Conservation (phyloP, 2,797 vertebrate genomes). For the Sciurus vulgaris region DNA sequence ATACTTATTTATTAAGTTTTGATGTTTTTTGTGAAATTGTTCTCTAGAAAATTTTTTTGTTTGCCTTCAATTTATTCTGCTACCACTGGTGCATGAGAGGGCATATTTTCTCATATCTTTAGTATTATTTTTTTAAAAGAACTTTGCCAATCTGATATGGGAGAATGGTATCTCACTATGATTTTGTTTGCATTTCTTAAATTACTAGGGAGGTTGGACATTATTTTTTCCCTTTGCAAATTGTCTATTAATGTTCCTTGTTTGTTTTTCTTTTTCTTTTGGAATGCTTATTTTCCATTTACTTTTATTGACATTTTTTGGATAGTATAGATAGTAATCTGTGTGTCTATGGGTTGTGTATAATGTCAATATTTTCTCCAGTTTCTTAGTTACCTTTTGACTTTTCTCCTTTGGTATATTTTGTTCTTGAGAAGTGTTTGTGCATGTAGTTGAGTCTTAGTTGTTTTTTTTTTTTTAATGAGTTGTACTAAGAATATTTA, state of each 20-base stretch:
- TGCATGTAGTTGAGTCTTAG: neutral
- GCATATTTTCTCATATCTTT: slow-evolving; percentile 41
- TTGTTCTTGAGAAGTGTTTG: slow-evolving; percentile 41
- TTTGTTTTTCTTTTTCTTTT: slow-evolving; percentile 61
- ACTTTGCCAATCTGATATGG: slow-evolving; percentile 56
- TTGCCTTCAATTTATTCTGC: slow-evolving; percentile 54
- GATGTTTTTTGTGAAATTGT: slow-evolving; percentile 51
- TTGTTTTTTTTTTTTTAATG: neutral
- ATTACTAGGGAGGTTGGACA: slow-evolving; percentile 35
- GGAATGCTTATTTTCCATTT: slow-evolving; percentile 45
- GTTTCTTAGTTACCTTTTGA: slow-evolving; percentile 48
- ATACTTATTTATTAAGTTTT: neutral
- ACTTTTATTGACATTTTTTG: slow-evolving; percentile 52
- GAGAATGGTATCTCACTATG: slow-evolving; percentile 7
- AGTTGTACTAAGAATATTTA: neutral
- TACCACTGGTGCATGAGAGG: neutral
- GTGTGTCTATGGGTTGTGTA: slow-evolving; percentile 13
- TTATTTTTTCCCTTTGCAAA: slow-evolving; percentile 38
- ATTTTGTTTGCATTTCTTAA: slow-evolving; percentile 72
- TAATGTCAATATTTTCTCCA: slow-evolving; percentile 32
- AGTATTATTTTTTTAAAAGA: slow-evolving; percentile 18
- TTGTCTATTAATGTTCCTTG: slow-evolving; percentile 18
- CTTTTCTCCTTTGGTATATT: slow-evolving; percentile 44
- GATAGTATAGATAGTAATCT: slow-evolving; percentile 3
- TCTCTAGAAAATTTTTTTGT: neutral